A percentile compares a stretch with the other conserved stretches of the same genome.
phyloP scores from a whole-genome alignment of 2,113 vertebrate species.

The Ophiodon elongatus region DNA sequence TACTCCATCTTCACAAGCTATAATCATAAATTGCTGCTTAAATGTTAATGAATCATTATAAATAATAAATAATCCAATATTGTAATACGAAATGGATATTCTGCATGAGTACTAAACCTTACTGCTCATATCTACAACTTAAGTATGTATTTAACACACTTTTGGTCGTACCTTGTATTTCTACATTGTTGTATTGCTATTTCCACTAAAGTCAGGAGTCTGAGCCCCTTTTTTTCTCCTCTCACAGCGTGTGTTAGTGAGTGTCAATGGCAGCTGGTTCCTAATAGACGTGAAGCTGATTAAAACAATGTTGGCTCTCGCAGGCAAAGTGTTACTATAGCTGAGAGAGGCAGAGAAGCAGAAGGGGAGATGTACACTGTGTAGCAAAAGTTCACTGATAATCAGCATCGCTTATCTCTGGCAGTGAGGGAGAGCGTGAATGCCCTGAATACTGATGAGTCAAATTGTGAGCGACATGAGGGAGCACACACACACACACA shows the following conservation, averaged over 20 bases:
- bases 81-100: neutral
- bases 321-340: slow-evolving; percentile 62
- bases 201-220: slow-evolving; percentile 16
- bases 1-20: neutral
- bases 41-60: neutral
- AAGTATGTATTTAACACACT: neutral
- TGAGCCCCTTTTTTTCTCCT: neutral
- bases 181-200: neutral
- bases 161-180: neutral
- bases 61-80: neutral
- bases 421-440: slow-evolving; percentile 59
- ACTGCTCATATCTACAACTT: neutral
- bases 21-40: neutral
- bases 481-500: slow-evolving; percentile 36
- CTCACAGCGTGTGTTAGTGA: slow-evolving; percentile 30
- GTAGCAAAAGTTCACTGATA: slow-evolving; percentile 68
- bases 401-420: slow-evolving; percentile 74
- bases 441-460: slow-evolving; percentile 65
- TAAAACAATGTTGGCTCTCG: slow-evolving; percentile 66
- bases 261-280: slow-evolving; percentile 49
- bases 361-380: slow-evolving; percentile 52
- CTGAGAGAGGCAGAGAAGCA: slow-evolving; percentile 44
- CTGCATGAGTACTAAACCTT: neutral
- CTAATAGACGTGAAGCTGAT: slow-evolving; percentile 64
- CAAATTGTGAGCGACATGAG: slow-evolving; percentile 56